Evolutionary conservation across 2,113 vertebrate species (phyloP).

Genomic region (Campylorhamphus procurvoides): DNA sequence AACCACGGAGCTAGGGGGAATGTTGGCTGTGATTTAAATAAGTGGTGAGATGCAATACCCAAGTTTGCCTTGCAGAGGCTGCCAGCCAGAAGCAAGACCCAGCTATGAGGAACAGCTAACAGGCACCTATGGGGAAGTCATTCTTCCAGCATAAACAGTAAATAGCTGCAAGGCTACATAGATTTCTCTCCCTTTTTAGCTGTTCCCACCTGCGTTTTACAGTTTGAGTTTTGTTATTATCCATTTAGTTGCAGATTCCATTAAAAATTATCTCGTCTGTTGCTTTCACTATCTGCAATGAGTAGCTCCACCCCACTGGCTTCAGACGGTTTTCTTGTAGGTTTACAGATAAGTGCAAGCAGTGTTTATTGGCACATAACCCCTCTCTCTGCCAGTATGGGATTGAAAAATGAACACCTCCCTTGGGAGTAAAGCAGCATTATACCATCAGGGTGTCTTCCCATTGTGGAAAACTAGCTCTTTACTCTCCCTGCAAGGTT

Average conservation of each 20-base stretch:
- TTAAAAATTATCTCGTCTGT: background rate
- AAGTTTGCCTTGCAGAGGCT: background rate
- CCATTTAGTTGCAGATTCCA: background rate
- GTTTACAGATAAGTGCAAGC: background rate
- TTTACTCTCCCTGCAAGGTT: background rate
- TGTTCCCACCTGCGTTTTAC: background rate
- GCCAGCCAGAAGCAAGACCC: background rate
- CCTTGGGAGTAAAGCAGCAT: background rate
- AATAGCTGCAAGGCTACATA: background rate
- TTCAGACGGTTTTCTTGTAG: background rate
- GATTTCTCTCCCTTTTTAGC: background rate
- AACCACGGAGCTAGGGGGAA: background rate
- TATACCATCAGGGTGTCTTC: fast-evolving
- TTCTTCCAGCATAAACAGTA: background rate
- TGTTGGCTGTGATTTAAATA: background rate
- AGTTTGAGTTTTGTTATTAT: background rate
- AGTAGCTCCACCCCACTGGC: background rate
- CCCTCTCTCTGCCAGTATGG: background rate
- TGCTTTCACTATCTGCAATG: background rate
- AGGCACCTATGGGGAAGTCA: background rate
- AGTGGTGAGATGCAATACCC: background rate
- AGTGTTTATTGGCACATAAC: fast-evolving
- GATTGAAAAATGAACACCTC: background rate
- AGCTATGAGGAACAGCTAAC: background rate
- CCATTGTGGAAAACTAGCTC: background rate